Conservation (phyloP, 1,140 invertebrate species). For the Microplitis demolitor region DNA sequence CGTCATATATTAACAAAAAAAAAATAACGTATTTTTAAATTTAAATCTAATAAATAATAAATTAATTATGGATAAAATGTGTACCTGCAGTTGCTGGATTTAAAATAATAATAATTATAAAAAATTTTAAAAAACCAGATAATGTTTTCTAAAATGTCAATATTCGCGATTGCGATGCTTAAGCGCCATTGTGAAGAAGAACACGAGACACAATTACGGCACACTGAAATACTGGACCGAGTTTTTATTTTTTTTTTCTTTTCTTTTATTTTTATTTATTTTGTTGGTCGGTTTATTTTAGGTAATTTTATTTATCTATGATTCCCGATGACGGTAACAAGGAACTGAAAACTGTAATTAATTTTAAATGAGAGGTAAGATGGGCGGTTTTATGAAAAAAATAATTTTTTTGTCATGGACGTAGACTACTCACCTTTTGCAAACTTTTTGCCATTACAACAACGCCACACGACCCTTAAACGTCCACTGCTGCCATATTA, state of each 20-base stretch:
- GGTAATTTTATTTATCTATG: no score
- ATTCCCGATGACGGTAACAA: no score
- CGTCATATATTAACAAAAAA: conserved; percentile 25
- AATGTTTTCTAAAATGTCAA: conserved; percentile 55
- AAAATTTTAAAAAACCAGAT: conserved; percentile 34
- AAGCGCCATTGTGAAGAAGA: conserved; percentile 49
- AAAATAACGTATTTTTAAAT: conserved; percentile 9
- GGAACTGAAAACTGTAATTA: background rate
- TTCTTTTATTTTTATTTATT: background rate
- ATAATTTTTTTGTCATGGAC: conserved; percentile 25
- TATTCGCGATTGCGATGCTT: conserved; percentile 53
- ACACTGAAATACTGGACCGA: no score
- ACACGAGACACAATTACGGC: conserved; percentile 6
- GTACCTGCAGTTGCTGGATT: conserved; percentile 35
- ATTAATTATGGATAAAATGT: conserved; percentile 45
- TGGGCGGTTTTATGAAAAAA: background rate
- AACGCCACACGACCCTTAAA: conserved; percentile 64
- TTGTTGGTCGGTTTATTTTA: no score
- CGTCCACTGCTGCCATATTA: conserved; percentile 55
- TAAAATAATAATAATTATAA: conserved; percentile 36
- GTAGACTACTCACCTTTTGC: conserved; percentile 61
- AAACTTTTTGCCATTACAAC: conserved; percentile 64
- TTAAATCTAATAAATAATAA: conserved; percentile 31
- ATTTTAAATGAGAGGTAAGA: no score
- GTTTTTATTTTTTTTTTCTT: conserved; percentile 4